Evolutionary conservation across 2,113 vertebrate species (phyloP), one percentile per base, ranked within the genome.

Genomic region (Hyaena hyaena): DNA sequence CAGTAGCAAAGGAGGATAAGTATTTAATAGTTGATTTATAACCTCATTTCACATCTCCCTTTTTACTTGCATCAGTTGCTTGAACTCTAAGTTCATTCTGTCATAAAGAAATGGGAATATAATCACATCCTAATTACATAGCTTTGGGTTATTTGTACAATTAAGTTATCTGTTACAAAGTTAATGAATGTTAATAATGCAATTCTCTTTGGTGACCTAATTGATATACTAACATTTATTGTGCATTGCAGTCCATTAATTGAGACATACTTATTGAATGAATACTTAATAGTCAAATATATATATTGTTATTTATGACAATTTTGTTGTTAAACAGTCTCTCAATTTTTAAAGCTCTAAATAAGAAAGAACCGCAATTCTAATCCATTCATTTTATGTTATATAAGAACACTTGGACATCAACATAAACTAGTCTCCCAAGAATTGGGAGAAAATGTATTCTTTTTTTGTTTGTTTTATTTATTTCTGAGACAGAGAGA

Each of bases 61-160:
- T 97, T 95, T 83, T 66, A 45, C 55, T 96, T 97, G 66, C 55
- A 95, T 73, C 80, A 97, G 88, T 97, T 96, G 81, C 87, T 98
- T 95, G 55, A 96, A 93, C 87, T 95, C 48, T 91, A 93, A 88
- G 88, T 97, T 98, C 94, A 95, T 88, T 97, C 80, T 97, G 92
- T 97, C 97, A 97, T 96, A 97, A 97, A 97, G 95, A 98, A 97
- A 98, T 98, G 97, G 43, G 92, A 96, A 95, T 97, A 97, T 97
- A 98, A 98, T 98, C 97, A 97, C 90, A 91, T 97, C 43, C 77
- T 98, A 98, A 98, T 98, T 98, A 94, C 85, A 97, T 95, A 95
- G 97, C 96, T 98, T 96, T 88, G 85, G 93, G 96, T 96, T 97
- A 97, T 98, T 97, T 98, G 93, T 97, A 96, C 96, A 94, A 98